A percentile compares a stretch with the other conserved stretches of the same genome.
These are phyloP conservation scores for Heterochromis multidens DNA, from an alignment of 2,113 vertebrate species.

Conservation along the genomic window DNA sequence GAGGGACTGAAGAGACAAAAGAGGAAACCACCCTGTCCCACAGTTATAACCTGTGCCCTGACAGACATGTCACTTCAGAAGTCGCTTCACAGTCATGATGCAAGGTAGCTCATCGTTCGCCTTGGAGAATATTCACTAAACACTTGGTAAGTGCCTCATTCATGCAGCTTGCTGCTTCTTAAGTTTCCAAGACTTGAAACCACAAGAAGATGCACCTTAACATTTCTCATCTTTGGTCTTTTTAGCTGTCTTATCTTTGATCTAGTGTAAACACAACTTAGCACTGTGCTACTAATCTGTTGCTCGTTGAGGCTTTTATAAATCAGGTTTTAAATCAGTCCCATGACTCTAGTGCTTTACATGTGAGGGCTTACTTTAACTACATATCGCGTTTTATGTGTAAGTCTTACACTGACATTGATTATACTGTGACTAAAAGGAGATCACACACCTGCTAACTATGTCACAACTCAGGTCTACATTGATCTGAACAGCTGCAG, in stretches of 20 bases:
- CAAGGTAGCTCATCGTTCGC: conserved; percentile 19
- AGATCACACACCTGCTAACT: conserved; percentile 3
- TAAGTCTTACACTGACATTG: conserved; percentile 54
- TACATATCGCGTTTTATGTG: conserved; percentile 52
- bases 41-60: conserved; percentile 54
- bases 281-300: not conserved
- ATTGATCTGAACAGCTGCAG: not conserved
- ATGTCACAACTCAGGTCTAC: conserved; percentile 19
- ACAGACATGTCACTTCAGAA: conserved; percentile 55
- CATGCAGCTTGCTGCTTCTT: conserved; percentile 23
- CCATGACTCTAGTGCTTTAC: not conserved
- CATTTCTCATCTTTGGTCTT: conserved; percentile 2
- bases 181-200: conserved; percentile 28
- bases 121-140: conserved; percentile 35
- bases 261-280: not conserved
- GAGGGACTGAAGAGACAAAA: conserved; percentile 61
- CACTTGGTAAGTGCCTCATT: conserved; percentile 53
- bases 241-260: conserved; percentile 7
- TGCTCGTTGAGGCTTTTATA: not conserved
- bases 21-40: conserved; percentile 65
- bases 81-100: conserved; percentile 55
- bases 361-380: conserved; percentile 14
- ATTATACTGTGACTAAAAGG: conserved; percentile 5
- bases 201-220: conserved; percentile 15
- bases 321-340: not conserved